Conservation (phyloP, 2,113 vertebrate genomes). For the Sinocyclocheilus anshuiensis region DNA sequence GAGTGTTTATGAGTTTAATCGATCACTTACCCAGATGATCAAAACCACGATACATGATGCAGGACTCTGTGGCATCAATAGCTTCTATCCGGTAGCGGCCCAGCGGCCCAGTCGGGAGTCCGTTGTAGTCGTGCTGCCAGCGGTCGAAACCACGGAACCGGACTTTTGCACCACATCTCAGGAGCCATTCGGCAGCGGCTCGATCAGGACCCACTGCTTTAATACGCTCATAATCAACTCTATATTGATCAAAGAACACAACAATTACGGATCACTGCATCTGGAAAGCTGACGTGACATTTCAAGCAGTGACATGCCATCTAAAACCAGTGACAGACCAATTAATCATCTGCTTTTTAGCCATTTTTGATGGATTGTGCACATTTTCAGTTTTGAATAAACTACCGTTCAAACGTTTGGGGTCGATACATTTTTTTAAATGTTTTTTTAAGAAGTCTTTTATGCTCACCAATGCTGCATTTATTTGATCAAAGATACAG, state of each 20-base stretch:
- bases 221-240: constrained; percentile 92
- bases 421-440: background rate
- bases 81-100: constrained; percentile 87
- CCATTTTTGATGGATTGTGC: background rate
- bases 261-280: background rate
- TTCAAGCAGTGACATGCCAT: background rate
- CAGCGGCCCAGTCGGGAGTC: constrained; percentile 83
- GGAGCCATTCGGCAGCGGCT: constrained; percentile 93
- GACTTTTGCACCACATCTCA: constrained; percentile 90
- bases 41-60: constrained; percentile 93
- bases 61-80: constrained; percentile 90
- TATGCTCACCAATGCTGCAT: background rate
- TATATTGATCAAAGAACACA: constrained; percentile 57
- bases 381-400: background rate
- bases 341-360: background rate
- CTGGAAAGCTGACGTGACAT: background rate
- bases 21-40: constrained; percentile 85
- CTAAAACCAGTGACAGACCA: background rate
- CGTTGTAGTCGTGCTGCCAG: constrained; percentile 93
- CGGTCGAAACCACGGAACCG: constrained; percentile 84
- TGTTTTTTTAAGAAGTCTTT: background rate
- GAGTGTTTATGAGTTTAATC: background rate
- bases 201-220: constrained; percentile 84
- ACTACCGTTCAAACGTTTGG: background rate
- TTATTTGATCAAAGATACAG: background rate